Evolutionary conservation across 2,888 invertebrate genomes (phyloP).

Genomic region (Drosophila cracens): DNA sequence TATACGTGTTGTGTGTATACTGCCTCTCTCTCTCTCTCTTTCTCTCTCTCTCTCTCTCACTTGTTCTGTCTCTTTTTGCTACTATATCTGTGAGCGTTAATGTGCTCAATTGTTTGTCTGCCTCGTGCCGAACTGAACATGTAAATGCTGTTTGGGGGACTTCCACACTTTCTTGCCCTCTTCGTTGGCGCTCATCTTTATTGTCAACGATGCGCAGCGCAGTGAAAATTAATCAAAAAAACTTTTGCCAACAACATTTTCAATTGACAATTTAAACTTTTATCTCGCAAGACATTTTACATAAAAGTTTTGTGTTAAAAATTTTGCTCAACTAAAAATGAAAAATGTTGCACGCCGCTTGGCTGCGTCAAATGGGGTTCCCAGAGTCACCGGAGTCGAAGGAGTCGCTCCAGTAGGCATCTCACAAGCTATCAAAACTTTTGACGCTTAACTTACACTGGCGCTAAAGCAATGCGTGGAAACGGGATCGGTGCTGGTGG

Average conservation of each 20-base stretch:
- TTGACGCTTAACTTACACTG: slow-evolving; percentile 70
- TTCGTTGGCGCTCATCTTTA: slow-evolving; percentile 45
- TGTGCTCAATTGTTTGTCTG: slow-evolving; percentile 78
- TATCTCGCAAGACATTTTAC: slow-evolving; percentile 81
- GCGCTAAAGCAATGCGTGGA: slow-evolving; percentile 31
- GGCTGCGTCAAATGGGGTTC: slow-evolving; percentile 16
- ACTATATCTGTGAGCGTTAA: slow-evolving; percentile 64
- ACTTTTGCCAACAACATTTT: slow-evolving; percentile 84
- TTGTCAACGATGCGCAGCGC: slow-evolving; percentile 69
- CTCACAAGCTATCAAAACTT: slow-evolving; percentile 79
- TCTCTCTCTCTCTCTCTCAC: neutral
- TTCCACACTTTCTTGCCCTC: slow-evolving; percentile 46
- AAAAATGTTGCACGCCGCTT: slow-evolving; percentile 55
- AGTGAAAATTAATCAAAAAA: slow-evolving; percentile 83
- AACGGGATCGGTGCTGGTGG: neutral
- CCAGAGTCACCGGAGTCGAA: slow-evolving; percentile 10
- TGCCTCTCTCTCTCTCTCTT: neutral
- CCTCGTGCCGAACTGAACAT: slow-evolving; percentile 59
- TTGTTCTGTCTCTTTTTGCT: slow-evolving; percentile 3
- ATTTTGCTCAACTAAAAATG: slow-evolving; percentile 75
- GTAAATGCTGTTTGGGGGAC: slow-evolving; percentile 49
- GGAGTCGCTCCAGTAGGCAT: slow-evolving; percentile 65
- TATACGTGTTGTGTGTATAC: neutral
- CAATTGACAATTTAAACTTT: slow-evolving; percentile 84
- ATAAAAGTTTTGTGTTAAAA: slow-evolving; percentile 80